These are phyloP conservation scores for Perodicticus potto DNA, from an alignment of 2,797 vertebrate species.

Conservation along the genomic window DNA sequence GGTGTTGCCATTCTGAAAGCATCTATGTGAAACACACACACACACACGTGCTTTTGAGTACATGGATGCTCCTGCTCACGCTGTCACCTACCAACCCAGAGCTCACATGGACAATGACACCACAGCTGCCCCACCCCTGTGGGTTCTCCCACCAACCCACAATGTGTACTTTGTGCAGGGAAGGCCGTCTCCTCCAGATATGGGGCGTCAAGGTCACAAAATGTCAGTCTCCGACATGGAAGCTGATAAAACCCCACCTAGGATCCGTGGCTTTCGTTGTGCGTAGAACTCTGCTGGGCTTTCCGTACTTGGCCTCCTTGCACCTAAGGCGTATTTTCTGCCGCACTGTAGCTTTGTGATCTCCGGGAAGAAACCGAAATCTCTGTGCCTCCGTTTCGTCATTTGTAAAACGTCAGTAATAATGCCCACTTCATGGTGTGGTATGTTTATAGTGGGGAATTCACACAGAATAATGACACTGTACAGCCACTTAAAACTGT, in stretches of 20 bases:
- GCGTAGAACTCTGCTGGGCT: not conserved
- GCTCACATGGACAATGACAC: not conserved
- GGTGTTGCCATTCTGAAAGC: not conserved
- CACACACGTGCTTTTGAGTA: not conserved
- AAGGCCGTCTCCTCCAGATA: slow-evolving; percentile 15
- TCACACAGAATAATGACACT: not conserved
- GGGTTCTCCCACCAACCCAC: not conserved
- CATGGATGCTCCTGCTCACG: not conserved
- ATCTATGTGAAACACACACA: not conserved
- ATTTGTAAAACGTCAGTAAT: slow-evolving; percentile 23
- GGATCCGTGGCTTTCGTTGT: not conserved
- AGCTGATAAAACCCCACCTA: not conserved
- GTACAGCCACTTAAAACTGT: not conserved
- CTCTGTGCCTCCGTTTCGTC: not conserved
- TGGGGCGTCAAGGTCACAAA: not conserved
- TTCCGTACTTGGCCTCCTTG: not conserved
- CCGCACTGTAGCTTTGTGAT: not conserved
- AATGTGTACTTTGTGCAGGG: not conserved
- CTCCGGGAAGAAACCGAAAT: slow-evolving; percentile 6
- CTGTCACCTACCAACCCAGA: not conserved
- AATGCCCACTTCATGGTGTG: not conserved
- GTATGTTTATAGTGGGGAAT: not conserved
- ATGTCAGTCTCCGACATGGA: not conserved
- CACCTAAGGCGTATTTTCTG: not conserved
- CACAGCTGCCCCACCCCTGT: rapidly evolving